phyloP scores from a whole-genome alignment of 2,888 invertebrate genomes.

The Hydrotaea cyrtoneurina region DNA sequence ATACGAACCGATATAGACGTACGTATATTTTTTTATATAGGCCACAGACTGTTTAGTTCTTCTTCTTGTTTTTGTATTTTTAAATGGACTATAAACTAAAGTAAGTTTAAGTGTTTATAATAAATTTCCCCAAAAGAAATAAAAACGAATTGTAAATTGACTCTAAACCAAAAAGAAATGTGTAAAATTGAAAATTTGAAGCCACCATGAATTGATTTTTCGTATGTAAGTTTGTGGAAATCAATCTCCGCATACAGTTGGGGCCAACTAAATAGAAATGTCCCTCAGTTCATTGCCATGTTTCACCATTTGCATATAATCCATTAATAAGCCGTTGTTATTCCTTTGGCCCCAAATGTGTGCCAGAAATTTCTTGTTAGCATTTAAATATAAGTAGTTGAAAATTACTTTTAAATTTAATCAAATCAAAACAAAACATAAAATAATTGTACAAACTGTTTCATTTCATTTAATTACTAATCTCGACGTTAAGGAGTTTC shows the following conservation, averaged over 20 bases:
- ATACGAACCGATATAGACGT: background rate
- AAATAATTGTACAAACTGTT: conserved; percentile 7
- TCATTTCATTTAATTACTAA: background rate
- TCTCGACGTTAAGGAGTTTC: background rate
- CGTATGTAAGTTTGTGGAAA: conserved; percentile 72
- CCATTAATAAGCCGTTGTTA: background rate
- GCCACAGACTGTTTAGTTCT: background rate
- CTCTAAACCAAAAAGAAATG: conserved; percentile 70
- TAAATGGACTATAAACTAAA: conserved; percentile 1
- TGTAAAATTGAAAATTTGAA: conserved; percentile 74
- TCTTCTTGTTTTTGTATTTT: background rate
- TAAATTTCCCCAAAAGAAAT: conserved; percentile 32
- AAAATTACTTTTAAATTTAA: conserved; percentile 8
- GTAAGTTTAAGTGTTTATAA: background rate
- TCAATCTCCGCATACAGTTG: background rate
- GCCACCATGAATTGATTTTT: conserved; percentile 77
- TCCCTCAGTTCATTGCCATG: conserved; percentile 20
- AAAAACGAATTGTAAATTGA: conserved; percentile 56
- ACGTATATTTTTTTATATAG: conserved; percentile 31
- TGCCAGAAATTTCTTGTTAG: conserved; percentile 5
- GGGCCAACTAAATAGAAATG: background rate
- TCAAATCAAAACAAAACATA: background rate
- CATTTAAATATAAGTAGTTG: conserved; percentile 10
- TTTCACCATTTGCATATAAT: conserved; percentile 13
- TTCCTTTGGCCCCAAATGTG: conserved; percentile 4